phyloP scores from a whole-genome alignment of 30 jellyfish, hydroid and myxozoan species.

The Sanderia malayensis region DNA sequence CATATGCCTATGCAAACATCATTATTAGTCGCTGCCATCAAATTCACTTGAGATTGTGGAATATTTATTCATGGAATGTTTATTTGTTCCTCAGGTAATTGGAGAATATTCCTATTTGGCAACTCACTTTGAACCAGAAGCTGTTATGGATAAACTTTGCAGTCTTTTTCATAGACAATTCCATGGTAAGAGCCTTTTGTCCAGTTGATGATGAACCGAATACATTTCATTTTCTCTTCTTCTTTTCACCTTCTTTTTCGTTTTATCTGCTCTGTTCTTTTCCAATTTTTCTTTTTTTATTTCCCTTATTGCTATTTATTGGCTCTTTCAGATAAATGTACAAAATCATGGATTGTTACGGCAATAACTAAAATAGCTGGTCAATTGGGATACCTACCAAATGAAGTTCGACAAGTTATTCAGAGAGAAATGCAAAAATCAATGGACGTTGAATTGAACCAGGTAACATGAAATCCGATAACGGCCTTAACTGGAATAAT shows the following conservation, averaged over 20 bases:
- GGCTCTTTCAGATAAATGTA: constrained; percentile 27
- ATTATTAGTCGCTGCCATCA: background rate
- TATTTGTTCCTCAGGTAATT: constrained; percentile 68
- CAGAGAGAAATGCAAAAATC: constrained; percentile 11
- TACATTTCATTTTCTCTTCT: too few relatives aligned
- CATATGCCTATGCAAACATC: background rate
- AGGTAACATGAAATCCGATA: constrained; percentile 24
- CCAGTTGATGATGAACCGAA: too few relatives aligned
- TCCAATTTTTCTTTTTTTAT: too few relatives aligned
- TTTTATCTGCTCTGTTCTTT: too few relatives aligned
- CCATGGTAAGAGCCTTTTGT: constrained; percentile 43
- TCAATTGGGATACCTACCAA: constrained; percentile 34
- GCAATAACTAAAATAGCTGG: constrained; percentile 62
- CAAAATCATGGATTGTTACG: constrained; percentile 69
- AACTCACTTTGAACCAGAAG: constrained; percentile 54
- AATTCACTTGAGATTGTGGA: background rate
- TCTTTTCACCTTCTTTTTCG: too few relatives aligned
- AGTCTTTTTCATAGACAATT: constrained; percentile 30
- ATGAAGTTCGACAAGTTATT: constrained; percentile 5
- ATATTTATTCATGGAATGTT: background rate
- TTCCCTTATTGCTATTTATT: background rate
- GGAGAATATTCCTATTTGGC: constrained; percentile 70
- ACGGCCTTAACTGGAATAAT: too few relatives aligned
- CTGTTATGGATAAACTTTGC: constrained; percentile 63
- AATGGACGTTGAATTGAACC: constrained; percentile 34